These are phyloP conservation scores for Callocephalon fimbriatum DNA, from an alignment of 2,113 vertebrate species.

Conservation along the genomic window DNA sequence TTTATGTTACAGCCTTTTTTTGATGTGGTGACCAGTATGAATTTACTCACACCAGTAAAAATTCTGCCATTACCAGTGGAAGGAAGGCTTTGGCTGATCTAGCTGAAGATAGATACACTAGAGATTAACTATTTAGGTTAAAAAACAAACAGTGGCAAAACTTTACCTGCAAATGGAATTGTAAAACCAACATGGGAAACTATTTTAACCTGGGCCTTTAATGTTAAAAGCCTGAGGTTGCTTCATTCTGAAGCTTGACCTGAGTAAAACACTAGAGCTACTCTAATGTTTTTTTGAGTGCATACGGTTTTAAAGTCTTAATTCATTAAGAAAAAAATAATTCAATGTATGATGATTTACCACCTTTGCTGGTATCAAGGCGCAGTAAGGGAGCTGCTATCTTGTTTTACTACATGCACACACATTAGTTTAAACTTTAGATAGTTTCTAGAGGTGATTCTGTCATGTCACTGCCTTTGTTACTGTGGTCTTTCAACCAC, in stretches of 20 bases:
- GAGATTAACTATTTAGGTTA: not conserved
- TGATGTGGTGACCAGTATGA: not conserved
- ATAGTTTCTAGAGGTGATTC: not conserved
- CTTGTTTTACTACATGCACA: not conserved
- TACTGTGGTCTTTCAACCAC: not conserved
- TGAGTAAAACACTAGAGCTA: not conserved
- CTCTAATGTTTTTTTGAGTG: not conserved
- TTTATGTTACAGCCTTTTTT: not conserved
- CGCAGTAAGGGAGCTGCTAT: not conserved
- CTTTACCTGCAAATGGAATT: not conserved
- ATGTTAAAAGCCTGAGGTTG: not conserved
- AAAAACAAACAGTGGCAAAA: not conserved
- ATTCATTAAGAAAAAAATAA: not conserved
- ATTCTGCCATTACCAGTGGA: not conserved
- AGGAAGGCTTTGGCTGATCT: not conserved
- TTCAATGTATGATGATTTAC: not conserved
- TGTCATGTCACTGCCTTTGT: not conserved
- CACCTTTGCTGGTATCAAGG: not conserved
- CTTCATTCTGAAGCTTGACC: not conserved
- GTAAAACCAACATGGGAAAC: not conserved
- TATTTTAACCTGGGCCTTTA: not conserved
- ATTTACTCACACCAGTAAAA: not conserved
- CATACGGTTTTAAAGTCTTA: not conserved
- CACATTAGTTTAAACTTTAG: not conserved
- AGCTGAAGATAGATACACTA: not conserved